Base-by-base conservation (phyloP, 2,888 invertebrate genomes). In the Rhopalosiphum nymphaeae region DNA sequence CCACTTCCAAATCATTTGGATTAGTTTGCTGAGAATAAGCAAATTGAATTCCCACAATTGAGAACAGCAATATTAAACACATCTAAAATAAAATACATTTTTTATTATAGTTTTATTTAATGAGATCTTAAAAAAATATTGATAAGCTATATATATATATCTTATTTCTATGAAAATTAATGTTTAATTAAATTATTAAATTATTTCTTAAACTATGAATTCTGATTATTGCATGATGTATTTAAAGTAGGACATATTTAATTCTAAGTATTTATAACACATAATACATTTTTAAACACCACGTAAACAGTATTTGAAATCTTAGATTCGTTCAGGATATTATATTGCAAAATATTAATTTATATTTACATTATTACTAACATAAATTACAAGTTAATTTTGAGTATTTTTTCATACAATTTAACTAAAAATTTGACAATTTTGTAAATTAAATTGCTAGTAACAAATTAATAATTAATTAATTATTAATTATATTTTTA, bases 1-100 rank as follows among this genome's bases (percentile, higher is more conserved):
- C 97, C n/a, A 97, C 96, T 96, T 97, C 97, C 95, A 97, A 97
- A 94, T 96, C 95, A 26, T 95, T 95, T 56, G 95, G 95, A 46
- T 95, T 92, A 26, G 95, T 95, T 91, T 95, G 92, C 84, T 95
- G 95, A 67, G 91, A 49, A 7, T 53, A 21, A 1, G 42, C 94
- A n/a, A 53, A 46, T 11, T 91, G 94, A 86, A 93, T 1, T 1
- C 93, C 93, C 46, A 67, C 29, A 7, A 94, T 26, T 49, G 61
- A 87, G 0, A 91, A 86, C 7, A 91, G 42, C 7, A 94, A 36
- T 49, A 53, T 42, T 49, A 91, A 85, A 91, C 25, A 86, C 85
- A 91, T 86, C 94, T 94, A n/a, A 78, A 67, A 49, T 13, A 26
- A 67, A 91, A 49, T 67, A 21, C 16, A 21, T 36, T 2, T 78